A percentile compares a stretch with the other conserved stretches of the same genome.
Conservation (phyloP, 2,888 invertebrate species). For the Dioctria rufipes region DNA sequence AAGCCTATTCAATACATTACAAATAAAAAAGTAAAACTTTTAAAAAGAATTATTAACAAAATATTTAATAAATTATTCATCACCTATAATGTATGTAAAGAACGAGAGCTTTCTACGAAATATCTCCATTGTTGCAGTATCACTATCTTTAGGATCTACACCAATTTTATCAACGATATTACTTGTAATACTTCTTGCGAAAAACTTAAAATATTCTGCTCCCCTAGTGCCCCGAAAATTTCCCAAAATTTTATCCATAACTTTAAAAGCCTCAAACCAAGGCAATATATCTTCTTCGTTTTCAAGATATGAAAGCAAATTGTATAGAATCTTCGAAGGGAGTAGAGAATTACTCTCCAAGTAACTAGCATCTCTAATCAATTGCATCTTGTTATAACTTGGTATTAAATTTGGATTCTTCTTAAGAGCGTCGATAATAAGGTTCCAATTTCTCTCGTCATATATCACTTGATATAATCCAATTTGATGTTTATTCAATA, state of each 20-base stretch:
- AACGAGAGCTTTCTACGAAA: not conserved
- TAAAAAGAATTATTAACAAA: no score
- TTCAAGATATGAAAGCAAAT: conserved; percentile 12
- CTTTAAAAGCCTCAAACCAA: not conserved
- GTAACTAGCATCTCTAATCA: conserved; percentile 82
- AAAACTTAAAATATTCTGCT: conserved; percentile 14
- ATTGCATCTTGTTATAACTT: conserved; percentile 85
- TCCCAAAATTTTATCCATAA: not conserved
- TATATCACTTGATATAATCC: conserved; percentile 80
- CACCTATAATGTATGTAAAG: not conserved
- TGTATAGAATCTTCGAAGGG: not conserved
- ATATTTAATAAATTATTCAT: no score
- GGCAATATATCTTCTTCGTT: conserved; percentile 6
- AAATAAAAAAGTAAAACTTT: no score
- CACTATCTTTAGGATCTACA: not conserved
- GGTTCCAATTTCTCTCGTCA: conserved; percentile 78
- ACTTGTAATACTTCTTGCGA: not conserved
- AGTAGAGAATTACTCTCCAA: not conserved
- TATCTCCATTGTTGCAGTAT: not conserved
- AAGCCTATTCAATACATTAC: no score
- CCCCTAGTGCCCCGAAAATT: not conserved
- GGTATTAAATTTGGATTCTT: conserved; percentile 78
- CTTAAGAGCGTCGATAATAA: conserved; percentile 76
- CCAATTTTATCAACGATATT: conserved; percentile 7
- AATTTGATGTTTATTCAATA: conserved; percentile 69